Evolutionary conservation across 53 echinoderm and acorn worm genomes (phyloP).

Genomic region (Antedon mediterranea): DNA sequence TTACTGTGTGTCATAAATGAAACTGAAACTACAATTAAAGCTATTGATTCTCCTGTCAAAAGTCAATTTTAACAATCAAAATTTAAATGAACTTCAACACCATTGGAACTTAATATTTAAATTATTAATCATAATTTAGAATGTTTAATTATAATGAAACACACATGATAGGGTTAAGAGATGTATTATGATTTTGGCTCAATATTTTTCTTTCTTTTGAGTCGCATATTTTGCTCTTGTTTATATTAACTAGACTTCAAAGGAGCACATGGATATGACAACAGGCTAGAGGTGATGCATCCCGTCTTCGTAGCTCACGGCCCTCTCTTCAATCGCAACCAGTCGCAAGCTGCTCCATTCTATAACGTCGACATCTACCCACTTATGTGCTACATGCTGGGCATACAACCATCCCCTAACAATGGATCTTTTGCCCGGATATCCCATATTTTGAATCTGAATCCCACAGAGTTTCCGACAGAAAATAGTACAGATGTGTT

Average conservation of each 20-base stretch:
- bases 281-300: constrained; percentile 49
- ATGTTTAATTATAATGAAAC: too few relatives aligned
- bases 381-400: not conserved
- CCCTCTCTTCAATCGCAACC: constrained; percentile 49
- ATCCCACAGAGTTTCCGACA: not conserved
- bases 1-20: too few relatives aligned
- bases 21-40: too few relatives aligned
- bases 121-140: too few relatives aligned
- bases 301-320: constrained; percentile 75
- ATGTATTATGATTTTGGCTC: too few relatives aligned
- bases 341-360: constrained; percentile 32
- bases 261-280: constrained; percentile 85
- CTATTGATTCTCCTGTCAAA: too few relatives aligned
- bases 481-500: not conserved
- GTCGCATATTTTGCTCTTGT: not conserved
- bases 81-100: too few relatives aligned
- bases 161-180: too few relatives aligned
- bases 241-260: not conserved
- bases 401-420: not conserved
- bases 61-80: too few relatives aligned
- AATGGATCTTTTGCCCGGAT: not conserved
- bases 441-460: not conserved
- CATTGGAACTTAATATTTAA: too few relatives aligned
- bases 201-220: too few relatives aligned
- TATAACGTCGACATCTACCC: constrained; percentile 63